These are phyloP conservation scores for Perithous albicinctus DNA, from an alignment of 2,888 invertebrate species.

Conservation along the genomic window DNA sequence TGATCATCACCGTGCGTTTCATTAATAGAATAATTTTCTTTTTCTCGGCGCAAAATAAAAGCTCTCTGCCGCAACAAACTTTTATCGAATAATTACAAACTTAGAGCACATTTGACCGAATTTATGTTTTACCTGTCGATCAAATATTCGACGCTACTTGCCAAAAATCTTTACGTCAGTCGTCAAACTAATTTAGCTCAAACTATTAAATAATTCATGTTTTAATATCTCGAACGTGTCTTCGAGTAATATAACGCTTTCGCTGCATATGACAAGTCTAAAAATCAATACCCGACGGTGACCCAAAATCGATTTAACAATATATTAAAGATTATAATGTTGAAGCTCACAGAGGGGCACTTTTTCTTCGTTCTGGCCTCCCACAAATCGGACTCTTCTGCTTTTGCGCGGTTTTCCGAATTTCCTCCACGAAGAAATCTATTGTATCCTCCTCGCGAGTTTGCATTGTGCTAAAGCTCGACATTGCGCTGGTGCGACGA, in stretches of 20 bases:
- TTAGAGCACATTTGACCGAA: no score
- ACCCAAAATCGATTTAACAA: background rate
- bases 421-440: constrained; percentile 68
- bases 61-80: no score
- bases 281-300: background rate
- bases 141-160: no score
- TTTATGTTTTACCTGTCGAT: no score
- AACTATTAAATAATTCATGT: background rate
- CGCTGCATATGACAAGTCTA: background rate
- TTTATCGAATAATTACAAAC: no score
- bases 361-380: constrained; percentile 23
- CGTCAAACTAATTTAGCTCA: background rate
- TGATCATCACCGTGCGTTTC: background rate
- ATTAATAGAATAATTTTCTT: background rate
- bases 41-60: background rate
- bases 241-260: background rate
- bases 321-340: background rate
- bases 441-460: constrained; percentile 63
- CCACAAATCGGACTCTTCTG: constrained; percentile 7
- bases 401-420: constrained; percentile 53
- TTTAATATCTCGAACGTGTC: background rate
- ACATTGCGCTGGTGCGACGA: constrained; percentile 15
- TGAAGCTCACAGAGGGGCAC: background rate
- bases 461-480: constrained; percentile 65
- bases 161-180: background rate